phyloP scores from a whole-genome alignment of 2,888 invertebrate species.

The Agapostemon virescens region DNA sequence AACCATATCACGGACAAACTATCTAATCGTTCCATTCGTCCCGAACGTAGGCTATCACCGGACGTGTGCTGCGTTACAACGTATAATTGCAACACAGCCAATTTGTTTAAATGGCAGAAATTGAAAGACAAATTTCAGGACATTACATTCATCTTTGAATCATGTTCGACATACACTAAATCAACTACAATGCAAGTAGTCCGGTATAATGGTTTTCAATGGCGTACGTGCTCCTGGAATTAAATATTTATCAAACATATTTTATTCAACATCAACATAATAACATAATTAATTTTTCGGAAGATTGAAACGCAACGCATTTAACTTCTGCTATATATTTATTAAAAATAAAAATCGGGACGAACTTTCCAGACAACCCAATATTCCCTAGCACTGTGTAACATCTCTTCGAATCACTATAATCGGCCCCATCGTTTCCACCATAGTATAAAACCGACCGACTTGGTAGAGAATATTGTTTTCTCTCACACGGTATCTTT shows the following conservation, averaged over 20 bases:
- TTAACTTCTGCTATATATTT: too few relatives aligned
- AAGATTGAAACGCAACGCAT: too few relatives aligned
- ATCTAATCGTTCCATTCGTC: background rate
- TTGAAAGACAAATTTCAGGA: background rate
- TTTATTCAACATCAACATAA: too few relatives aligned
- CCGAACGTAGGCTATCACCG: background rate
- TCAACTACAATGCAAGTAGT: background rate
- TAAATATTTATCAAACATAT: background rate
- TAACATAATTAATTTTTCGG: too few relatives aligned
- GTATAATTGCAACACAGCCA: background rate
- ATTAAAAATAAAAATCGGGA: too few relatives aligned
- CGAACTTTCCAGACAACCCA: too few relatives aligned
- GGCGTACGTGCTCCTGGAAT: background rate
- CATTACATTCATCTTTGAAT: background rate
- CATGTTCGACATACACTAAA: background rate
- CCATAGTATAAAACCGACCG: background rate
- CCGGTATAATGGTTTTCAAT: background rate
- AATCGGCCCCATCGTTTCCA: background rate
- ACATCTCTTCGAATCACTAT: background rate
- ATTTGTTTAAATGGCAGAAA: background rate
- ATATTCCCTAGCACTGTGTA: background rate
- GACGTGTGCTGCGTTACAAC: background rate
- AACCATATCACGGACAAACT: background rate
- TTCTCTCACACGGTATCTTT: slow-evolving; percentile 27
- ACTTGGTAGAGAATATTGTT: background rate